A percentile compares a stretch with the other conserved stretches of the same genome.
Conservation (phyloP, 2,113 vertebrate genomes). For the Clarias macrocephalus region DNA sequence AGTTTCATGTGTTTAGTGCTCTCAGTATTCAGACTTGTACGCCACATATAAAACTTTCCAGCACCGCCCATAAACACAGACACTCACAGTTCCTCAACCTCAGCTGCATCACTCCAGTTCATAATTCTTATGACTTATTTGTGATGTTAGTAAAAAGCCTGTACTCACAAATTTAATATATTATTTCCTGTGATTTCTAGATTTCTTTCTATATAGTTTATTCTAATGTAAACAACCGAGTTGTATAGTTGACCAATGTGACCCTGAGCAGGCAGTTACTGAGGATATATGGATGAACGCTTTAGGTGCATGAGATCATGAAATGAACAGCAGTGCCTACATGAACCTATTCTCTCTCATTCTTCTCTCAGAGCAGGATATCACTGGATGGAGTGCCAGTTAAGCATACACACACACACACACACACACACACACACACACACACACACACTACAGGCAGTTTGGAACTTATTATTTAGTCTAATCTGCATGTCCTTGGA, state of each 20-base stretch:
- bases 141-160: not conserved
- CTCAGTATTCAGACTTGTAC: not conserved
- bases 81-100: not conserved
- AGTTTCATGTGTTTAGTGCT: not conserved
- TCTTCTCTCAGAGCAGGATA: too few species aligned
- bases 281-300: not conserved
- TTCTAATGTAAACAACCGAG: not conserved
- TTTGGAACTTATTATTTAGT: too few species aligned
- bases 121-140: not conserved
- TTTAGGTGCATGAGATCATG: not conserved
- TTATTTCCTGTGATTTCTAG: not conserved
- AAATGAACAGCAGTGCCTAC: not conserved
- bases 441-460: too few species aligned
- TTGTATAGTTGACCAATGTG: not conserved
- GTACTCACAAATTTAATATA: not conserved
- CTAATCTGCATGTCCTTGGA: too few species aligned
- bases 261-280: not conserved
- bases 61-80: not conserved
- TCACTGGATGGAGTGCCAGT: too few species aligned
- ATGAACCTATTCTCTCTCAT: too few species aligned
- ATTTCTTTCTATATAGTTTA: not conserved
- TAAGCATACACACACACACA: too few species aligned
- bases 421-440: too few species aligned
- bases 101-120: not conserved
- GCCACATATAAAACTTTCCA: not conserved